Percentiles rank a stretch among this genome's conserved stretches.
Evolutionary conservation across 2,797 vertebrate species (phyloP).

Genomic region (Tokudaia muenninki): DNA sequence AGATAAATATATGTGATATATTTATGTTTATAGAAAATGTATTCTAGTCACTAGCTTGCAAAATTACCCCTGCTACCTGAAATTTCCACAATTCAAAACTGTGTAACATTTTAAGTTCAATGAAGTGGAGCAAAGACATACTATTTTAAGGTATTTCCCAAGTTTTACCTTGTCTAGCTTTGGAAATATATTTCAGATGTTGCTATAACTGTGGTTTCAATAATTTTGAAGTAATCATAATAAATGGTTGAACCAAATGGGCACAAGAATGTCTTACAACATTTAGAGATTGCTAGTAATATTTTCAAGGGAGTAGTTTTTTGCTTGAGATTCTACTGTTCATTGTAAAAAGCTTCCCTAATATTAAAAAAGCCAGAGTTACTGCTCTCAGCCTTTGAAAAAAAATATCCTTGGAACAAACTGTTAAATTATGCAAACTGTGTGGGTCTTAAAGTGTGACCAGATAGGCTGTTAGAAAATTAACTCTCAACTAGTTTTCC

Average conservation of each 20-base stretch:
- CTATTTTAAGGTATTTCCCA: conserved; percentile 12
- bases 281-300: conserved; percentile 21
- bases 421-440: conserved; percentile 75
- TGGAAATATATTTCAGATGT: background rate
- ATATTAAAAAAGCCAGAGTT: conserved; percentile 48
- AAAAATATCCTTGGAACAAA: conserved; percentile 70
- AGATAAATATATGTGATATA: background rate
- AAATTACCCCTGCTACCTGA: background rate
- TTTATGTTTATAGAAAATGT: background rate
- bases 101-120: background rate
- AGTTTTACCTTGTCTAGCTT: background rate
- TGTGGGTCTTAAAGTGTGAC: conserved; percentile 76
- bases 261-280: conserved; percentile 33
- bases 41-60: background rate
- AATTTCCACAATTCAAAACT: background rate
- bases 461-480: conserved; percentile 79
- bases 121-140: background rate
- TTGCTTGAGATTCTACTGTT: conserved; percentile 33
- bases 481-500: conserved; percentile 80
- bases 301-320: conserved; percentile 56
- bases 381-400: conserved; percentile 62
- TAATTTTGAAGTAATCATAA: conserved; percentile 34
- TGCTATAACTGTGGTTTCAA: background rate
- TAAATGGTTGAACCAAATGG: background rate
- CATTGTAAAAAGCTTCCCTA: conserved; percentile 58